A percentile compares a stretch with the other conserved stretches of the same genome.
phyloP scores from a whole-genome alignment of 2,113 vertebrate species.

The Actenoides lindsayi region DNA sequence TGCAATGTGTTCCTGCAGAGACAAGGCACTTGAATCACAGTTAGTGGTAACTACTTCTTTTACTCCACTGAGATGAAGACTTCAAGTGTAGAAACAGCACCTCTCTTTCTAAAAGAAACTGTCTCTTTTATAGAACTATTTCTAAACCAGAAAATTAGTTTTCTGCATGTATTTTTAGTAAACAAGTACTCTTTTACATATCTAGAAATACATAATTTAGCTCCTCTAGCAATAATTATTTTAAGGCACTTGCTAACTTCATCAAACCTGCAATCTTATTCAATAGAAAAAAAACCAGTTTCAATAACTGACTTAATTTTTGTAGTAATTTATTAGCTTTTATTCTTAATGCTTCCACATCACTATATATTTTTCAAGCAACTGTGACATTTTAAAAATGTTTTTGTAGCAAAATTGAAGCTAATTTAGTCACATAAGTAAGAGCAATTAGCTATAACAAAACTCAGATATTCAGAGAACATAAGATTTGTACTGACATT shows the following conservation, averaged over 20 bases:
- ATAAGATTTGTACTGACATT: conserved; percentile 63
- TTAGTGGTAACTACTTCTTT: neutral
- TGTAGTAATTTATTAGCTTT: neutral
- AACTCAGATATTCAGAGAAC: neutral
- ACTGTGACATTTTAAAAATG: neutral
- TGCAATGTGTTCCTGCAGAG: neutral
- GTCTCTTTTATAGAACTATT: neutral
- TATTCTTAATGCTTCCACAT: neutral
- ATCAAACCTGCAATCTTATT: neutral
- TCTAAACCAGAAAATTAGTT: neutral
- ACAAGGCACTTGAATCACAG: neutral
- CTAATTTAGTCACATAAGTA: neutral
- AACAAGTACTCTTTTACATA: neutral
- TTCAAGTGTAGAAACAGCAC: neutral
- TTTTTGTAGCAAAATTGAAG: neutral
- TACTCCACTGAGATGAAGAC: neutral
- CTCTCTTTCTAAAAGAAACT: neutral
- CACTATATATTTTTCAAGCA: neutral
- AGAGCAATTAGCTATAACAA: neutral
- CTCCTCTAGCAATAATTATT: neutral
- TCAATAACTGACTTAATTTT: neutral
- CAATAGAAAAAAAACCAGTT: neutral
- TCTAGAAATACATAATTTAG: neutral
- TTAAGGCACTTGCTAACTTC: neutral
- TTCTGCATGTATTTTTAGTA: neutral